Evolutionary conservation across 2,797 vertebrate species (phyloP), one percentile per base, ranked within the genome.

Genomic region (Betta splendens): DNA sequence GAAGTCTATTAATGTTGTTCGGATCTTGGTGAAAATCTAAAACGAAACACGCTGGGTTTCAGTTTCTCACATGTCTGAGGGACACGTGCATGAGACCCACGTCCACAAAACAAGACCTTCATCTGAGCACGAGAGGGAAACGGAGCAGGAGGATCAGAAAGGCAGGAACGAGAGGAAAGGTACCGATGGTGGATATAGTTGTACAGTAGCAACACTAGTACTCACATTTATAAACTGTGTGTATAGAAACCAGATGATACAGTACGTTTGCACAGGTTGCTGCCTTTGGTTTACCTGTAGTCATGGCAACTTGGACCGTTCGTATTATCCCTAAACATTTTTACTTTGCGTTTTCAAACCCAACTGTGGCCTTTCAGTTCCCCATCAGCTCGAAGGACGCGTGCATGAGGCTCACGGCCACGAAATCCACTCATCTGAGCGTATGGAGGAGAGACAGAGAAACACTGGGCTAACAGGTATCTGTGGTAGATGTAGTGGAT

Each of bases 61-160:
- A 35, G 82, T 43, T 32, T 56, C 53, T 38, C 45, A 64, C 42
- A 54, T 53, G 40, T 69, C 65, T 58, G 58, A 53, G 5, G 50
- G 33, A 20, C 13, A 53, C 10, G 5, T 17, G 23, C 52, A 59
- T 23, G 53, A 72, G 28, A 59, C 18, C 10, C 28, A 45, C 18
- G 52, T 51, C 50, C 57, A 64, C 17, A 74, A 52, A 47, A 40
- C 66, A 38, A 44, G 64, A 20, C n/a, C 11, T 2, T 47, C 16
- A 28, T 47, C 31, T 33, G 5, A 22, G 5, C 46, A 35, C 15
- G 12, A 17, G 12, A 7, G 2, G 13, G 18, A 13, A 10, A 36
- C 3, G n/a, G 3, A 35, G n/a, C 15, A 17, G 8, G 37, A 37
- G 32, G 32, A 9, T 16, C n/a, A 36, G 36, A 17, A 9, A 7